A percentile compares a stretch with the other conserved stretches of the same genome.
phyloP scores from a whole-genome alignment of 2,797 vertebrate genomes.

The Dipus sagitta region DNA sequence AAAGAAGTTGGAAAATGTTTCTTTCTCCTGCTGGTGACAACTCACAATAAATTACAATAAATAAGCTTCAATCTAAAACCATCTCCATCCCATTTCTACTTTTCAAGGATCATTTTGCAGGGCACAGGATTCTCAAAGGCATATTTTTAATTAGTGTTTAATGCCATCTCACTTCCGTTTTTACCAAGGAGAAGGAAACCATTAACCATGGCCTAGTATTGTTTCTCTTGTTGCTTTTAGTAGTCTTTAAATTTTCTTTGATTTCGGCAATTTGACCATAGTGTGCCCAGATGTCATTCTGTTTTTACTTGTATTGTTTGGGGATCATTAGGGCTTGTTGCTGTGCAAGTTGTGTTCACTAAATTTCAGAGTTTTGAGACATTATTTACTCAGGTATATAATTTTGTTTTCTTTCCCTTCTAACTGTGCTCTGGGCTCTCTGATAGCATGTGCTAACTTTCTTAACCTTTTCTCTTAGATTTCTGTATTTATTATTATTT shows the following conservation, averaged over 20 bases:
- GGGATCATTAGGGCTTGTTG: not conserved
- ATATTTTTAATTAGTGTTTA: not conserved
- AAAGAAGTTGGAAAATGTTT: not conserved
- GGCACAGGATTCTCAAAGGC: not conserved
- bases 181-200: not conserved
- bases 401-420: not conserved
- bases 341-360: not conserved
- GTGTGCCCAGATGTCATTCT: not conserved
- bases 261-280: not conserved
- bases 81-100: not conserved
- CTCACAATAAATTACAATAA: not conserved
- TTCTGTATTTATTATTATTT: not conserved
- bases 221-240: not conserved
- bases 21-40: not conserved
- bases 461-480: not conserved
- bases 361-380: not conserved
- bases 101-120: not conserved
- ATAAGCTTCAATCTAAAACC: not conserved
- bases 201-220: fast-evolving
- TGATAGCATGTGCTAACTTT: not conserved
- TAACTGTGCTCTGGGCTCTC: not conserved
- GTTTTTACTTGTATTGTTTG: not conserved
- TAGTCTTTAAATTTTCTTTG: not conserved
- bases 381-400: not conserved
- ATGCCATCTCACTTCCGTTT: not conserved